A percentile compares a stretch with the other conserved stretches of the same genome.
Conservation (phyloP, 2,888 invertebrate species). For the Amphipyra tragopoginis region DNA sequence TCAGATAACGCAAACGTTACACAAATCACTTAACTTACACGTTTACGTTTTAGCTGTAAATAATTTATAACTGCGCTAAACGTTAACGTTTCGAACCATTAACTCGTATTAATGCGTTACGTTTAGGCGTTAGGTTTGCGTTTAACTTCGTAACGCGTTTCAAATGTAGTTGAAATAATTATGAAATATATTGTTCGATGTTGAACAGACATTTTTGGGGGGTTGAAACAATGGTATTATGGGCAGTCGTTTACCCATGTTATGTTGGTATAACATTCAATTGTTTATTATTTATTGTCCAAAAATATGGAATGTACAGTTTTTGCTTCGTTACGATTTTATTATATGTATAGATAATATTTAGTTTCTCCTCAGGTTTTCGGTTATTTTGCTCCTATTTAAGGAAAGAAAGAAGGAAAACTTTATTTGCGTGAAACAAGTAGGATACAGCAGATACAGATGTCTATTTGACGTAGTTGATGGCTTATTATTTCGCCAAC, state of each 20-base stretch:
- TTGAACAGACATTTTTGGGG: constrained; percentile 19
- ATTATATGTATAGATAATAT: too few species aligned
- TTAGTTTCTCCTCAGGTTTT: too few species aligned
- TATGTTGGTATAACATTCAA: not conserved
- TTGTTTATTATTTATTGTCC: too few species aligned
- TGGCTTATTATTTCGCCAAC: too few species aligned
- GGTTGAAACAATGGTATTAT: constrained; percentile 13
- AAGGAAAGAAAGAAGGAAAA: too few species aligned
- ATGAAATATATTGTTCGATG: constrained; percentile 44
- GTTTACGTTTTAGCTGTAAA: constrained; percentile 43
- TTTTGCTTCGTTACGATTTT: too few species aligned
- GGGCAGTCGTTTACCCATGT: not conserved
- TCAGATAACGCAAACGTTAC: constrained; percentile 21
- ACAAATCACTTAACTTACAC: constrained; percentile 30
- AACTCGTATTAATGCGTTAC: constrained; percentile 47
- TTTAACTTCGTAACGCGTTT: constrained; percentile 42
- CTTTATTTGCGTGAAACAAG: too few species aligned
- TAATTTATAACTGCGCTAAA: constrained; percentile 48
- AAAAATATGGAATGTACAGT: too few species aligned
- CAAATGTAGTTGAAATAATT: constrained; percentile 60
- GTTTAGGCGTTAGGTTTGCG: constrained; percentile 19
- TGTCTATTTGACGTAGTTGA: too few species aligned
- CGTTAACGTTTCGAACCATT: constrained; percentile 51
- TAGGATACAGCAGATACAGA: too few species aligned
- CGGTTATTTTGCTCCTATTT: too few species aligned